These are phyloP conservation scores for Corvus cornix DNA, from an alignment of 2,113 vertebrate species.

Conservation along the genomic window DNA sequence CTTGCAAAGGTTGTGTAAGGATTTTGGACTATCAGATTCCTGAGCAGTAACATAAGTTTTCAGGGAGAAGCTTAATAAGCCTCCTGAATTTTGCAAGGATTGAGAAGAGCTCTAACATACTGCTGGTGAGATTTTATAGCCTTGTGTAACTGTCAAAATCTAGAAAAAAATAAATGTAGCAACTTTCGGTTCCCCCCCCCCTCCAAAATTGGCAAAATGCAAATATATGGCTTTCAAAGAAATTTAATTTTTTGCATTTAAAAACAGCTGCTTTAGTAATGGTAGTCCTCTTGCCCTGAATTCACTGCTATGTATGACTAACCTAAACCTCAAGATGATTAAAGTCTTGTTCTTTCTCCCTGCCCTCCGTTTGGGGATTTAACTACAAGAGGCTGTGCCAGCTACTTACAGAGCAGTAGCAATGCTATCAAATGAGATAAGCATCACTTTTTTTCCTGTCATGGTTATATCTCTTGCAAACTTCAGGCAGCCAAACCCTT, in stretches of 20 bases:
- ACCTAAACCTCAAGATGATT: background rate
- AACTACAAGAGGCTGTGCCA: background rate
- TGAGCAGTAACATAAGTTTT: background rate
- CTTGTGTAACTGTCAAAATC: background rate
- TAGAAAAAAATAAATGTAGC: background rate
- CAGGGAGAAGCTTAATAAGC: background rate
- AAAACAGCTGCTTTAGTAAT: background rate
- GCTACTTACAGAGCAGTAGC: background rate
- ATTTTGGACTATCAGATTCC: background rate
- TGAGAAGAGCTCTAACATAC: background rate
- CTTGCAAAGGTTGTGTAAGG: background rate
- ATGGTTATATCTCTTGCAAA: background rate
- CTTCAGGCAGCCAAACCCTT: background rate
- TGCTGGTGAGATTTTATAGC: background rate
- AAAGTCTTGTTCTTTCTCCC: background rate
- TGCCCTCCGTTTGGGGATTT: background rate
- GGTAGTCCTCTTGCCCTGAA: background rate
- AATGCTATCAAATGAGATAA: background rate
- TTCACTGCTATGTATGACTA: background rate
- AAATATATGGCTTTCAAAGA: background rate
- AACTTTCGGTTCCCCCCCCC: accelerated
- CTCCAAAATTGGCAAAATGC: background rate
- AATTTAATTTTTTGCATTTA: background rate
- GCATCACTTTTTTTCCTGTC: background rate
- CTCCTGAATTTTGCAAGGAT: background rate